phyloP scores from a whole-genome alignment of 2,797 vertebrate species.

The Labeo calbasu region DNA sequence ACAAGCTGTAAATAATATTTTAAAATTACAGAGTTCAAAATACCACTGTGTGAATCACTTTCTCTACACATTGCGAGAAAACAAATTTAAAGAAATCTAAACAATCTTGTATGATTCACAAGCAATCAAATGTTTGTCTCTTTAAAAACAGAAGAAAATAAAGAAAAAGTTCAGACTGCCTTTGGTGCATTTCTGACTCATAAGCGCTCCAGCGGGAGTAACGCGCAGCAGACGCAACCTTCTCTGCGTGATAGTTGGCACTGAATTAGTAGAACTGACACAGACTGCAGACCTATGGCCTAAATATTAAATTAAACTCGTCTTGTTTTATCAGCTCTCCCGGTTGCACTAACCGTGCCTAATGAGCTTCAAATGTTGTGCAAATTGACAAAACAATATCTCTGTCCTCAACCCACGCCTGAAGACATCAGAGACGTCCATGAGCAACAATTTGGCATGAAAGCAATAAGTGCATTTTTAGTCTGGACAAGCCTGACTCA shows the following conservation, averaged over 20 bases:
- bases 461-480: background rate
- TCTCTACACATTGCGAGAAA: background rate
- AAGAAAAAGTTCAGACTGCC: background rate
- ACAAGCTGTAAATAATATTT: background rate
- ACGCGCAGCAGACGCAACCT: background rate
- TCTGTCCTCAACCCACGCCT: conserved; percentile 29
- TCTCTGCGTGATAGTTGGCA: conserved; percentile 10
- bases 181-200: conserved; percentile 26
- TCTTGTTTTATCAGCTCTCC: conserved; percentile 42
- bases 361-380: conserved; percentile 46
- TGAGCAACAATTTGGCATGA: background rate
- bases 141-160: background rate
- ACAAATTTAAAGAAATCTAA: background rate
- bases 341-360: conserved; percentile 10
- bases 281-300: conserved; percentile 36
- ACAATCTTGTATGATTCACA: background rate
- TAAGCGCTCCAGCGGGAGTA: background rate
- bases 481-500: background rate
- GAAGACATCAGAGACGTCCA: conserved; percentile 4
- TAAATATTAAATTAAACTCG: conserved; percentile 32
- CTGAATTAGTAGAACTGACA: conserved; percentile 31
- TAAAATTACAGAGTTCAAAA: background rate
- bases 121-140: conserved; percentile 18
- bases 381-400: conserved; percentile 41
- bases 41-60: background rate